Base-by-base conservation (phyloP, 1,140 invertebrate genomes). In the Papilio polytes region DNA sequence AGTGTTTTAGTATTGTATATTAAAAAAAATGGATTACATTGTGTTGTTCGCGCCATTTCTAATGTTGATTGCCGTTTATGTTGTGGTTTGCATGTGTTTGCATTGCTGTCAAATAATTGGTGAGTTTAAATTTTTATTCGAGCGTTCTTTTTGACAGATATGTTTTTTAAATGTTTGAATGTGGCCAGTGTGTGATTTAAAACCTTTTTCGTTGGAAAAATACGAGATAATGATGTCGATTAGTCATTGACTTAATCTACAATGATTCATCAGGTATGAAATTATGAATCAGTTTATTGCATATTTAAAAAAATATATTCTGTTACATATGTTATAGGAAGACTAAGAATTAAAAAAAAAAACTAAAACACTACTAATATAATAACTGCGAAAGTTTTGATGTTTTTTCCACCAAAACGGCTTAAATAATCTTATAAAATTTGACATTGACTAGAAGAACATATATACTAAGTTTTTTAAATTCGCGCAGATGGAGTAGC, bases 21-120 rank as follows among this genome's bases (percentile, higher is more conserved):
- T 9, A 9, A 70, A 59, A 51, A 88, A 83, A 80, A 93, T 92
- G 92, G 89, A 93, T 59, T 87, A 83, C 59, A 74, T 89, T 8
- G 76, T 88, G 74, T 70, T 91, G 2, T 86, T 93, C 9, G 76
- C 90, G 10, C 92, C 92, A 0, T 89, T 93, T 79, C 72, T 92
- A 0, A 79, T 90, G 53, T 46, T 93, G 18, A 81, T 90, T 10
- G 73, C 82, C 3, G 59, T 91, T 1, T 93, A 93, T 72, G 80
- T 82, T 7, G 26, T 89, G 8, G 88, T 89, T 1, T 92, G 91
- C 66, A 31, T 88, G 8, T 90, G 87, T 77, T 74, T 93, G 36
- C 86, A 89, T 73, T 91, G 87, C 81, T 91, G 85, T 77, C 87
- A 90, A 44, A 41, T 89, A 8, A 87, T 86, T 10, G 85, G 91